Conservation (phyloP, 1,140 invertebrate species). For the Megalopta genalis region DNA sequence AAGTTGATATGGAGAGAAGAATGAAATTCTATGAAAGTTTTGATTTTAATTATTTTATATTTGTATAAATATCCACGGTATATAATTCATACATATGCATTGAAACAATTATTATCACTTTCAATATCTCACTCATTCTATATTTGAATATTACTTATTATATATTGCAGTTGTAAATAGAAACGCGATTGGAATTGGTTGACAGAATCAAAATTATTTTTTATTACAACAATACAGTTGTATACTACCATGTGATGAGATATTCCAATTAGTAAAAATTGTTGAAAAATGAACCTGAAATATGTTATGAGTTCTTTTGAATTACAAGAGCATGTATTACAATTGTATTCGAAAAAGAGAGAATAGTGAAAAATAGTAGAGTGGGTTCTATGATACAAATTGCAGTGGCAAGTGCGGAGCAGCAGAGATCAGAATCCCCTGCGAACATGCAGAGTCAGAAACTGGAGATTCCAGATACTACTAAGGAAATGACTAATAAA, state of each 20-base stretch:
- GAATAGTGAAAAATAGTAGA: constrained; percentile 59
- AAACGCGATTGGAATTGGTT: constrained; percentile 56
- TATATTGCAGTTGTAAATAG: constrained; percentile 56
- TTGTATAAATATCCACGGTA: too few species aligned
- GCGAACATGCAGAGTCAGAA: constrained; percentile 77
- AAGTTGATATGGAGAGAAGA: too few species aligned
- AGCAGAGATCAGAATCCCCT: constrained; percentile 79
- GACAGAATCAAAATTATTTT: constrained; percentile 53
- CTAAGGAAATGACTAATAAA: constrained; percentile 80
- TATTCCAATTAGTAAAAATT: neutral
- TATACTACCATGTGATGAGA: too few species aligned
- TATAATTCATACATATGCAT: too few species aligned
- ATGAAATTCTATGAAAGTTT: neutral
- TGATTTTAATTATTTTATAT: neutral
- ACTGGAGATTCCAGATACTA: constrained; percentile 77
- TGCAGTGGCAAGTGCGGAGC: constrained; percentile 79
- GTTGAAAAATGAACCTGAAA: neutral
- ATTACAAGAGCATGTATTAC: constrained; percentile 37
- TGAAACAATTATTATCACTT: too few species aligned
- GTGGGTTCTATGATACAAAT: constrained; percentile 74
- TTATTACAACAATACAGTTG: neutral
- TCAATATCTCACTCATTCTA: neutral
- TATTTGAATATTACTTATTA: too few species aligned
- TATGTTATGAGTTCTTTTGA: constrained; percentile 7
- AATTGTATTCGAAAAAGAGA: constrained; percentile 33